Percentiles rank a stretch among this genome's conserved stretches.
Conservation (phyloP, 2,797 vertebrate genomes). For the Lacerta bilineata region DNA sequence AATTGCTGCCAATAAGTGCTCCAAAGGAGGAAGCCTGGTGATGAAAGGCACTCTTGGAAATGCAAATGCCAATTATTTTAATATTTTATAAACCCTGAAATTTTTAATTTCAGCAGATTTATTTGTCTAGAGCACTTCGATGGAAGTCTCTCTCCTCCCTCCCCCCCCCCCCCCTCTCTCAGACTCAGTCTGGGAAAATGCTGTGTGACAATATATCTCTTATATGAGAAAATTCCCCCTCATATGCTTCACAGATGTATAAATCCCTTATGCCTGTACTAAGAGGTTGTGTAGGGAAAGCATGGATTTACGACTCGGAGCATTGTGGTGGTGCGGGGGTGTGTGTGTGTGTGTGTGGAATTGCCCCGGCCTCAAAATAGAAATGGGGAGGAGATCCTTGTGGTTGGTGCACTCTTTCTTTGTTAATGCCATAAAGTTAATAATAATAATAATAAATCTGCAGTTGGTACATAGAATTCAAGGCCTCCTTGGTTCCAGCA, state of each 20-base stretch:
- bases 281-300: constrained; percentile 40
- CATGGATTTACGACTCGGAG: constrained; percentile 51
- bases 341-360: no score
- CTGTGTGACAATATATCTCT: constrained; percentile 19
- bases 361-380: constrained; percentile 32
- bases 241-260: constrained; percentile 66
- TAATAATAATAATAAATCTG: neutral
- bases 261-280: constrained; percentile 47
- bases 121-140: neutral
- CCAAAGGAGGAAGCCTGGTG: neutral
- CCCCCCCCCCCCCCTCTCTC: no score
- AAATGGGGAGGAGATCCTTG: constrained; percentile 10
- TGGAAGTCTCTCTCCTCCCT: constrained; percentile 20
- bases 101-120: constrained; percentile 17
- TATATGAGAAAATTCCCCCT: constrained; percentile 44
- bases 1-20: neutral
- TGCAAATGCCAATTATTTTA: constrained; percentile 42
- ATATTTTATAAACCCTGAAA: constrained; percentile 28
- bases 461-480: neutral
- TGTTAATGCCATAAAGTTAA: neutral
- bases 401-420: neutral
- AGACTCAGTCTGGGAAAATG: neutral
- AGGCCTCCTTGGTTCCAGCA: neutral
- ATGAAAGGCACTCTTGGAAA: constrained; percentile 12
- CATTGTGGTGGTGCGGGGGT: neutral